Evolutionary conservation across 2,888 invertebrate genomes (phyloP).

Genomic region (Phragmatobia fuliginosa): DNA sequence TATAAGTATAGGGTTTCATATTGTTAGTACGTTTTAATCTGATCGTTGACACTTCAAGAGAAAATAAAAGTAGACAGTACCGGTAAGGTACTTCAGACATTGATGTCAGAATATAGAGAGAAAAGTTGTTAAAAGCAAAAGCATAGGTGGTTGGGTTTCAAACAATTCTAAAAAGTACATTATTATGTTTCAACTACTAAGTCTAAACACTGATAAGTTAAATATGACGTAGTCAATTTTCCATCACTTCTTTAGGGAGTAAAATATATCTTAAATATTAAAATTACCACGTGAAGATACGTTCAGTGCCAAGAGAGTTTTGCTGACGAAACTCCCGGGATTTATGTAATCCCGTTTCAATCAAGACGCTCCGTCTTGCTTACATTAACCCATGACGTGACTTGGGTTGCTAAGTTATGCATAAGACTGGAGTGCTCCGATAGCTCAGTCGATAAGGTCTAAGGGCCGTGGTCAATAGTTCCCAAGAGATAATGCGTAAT

Average conservation of each 20-base stretch:
- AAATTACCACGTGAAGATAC: constrained; percentile 31
- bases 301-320: constrained; percentile 29
- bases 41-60: background rate
- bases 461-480: constrained; percentile 13
- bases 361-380: constrained; percentile 52
- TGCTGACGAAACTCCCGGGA: constrained; percentile 46
- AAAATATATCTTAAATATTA: constrained; percentile 32
- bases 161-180: background rate
- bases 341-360: constrained; percentile 58
- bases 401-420: constrained; percentile 32
- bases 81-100: too few relatives aligned
- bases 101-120: too few relatives aligned
- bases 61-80: too few relatives aligned
- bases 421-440: constrained; percentile 19
- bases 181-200: background rate
- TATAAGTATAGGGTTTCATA: background rate
- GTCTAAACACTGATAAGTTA: background rate
- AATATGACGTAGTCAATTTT: background rate
- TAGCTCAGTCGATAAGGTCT: constrained; percentile 23
- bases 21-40: background rate
- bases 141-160: too few relatives aligned
- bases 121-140: too few relatives aligned
- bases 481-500: constrained; percentile 19
- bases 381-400: constrained; percentile 58
- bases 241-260: background rate